Conservation (phyloP, 2,888 invertebrate species). For the Sarcophaga variegata region DNA sequence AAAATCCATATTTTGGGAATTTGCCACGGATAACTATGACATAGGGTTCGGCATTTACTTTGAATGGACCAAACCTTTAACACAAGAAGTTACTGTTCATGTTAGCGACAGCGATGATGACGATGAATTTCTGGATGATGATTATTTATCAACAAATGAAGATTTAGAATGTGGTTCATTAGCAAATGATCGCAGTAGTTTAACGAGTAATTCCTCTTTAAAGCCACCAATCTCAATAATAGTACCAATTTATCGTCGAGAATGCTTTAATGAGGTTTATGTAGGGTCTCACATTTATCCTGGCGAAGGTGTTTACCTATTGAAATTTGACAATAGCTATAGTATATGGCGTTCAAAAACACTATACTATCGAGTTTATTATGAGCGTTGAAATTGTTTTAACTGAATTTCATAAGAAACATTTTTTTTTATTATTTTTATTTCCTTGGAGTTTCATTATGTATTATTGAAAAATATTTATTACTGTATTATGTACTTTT, state of each 20-base stretch:
- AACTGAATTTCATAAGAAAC: slow-evolving; percentile 23
- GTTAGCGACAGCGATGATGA: slow-evolving; percentile 95
- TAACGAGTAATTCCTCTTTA: slow-evolving; percentile 70
- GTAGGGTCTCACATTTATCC: slow-evolving; percentile 99
- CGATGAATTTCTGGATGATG: slow-evolving; percentile 84
- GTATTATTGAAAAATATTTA: slow-evolving; percentile 57
- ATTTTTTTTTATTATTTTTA: slow-evolving; percentile 49
- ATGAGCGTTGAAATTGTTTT: slow-evolving; percentile 85
- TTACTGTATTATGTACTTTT: slow-evolving; percentile 56
- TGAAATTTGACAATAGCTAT: slow-evolving; percentile 99
- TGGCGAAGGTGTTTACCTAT: slow-evolving; percentile 97
- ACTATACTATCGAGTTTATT: slow-evolving; percentile 98
- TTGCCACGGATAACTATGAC: slow-evolving; percentile 98
- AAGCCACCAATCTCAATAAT: slow-evolving; percentile 87
- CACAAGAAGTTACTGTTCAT: slow-evolving; percentile 93
- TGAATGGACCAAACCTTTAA: slow-evolving; percentile 96
- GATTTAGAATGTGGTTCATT: slow-evolving; percentile 85
- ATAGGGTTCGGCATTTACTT: slow-evolving; percentile 99
- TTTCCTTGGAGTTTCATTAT: slow-evolving; percentile 40
- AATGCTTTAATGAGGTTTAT: slow-evolving; percentile 98
- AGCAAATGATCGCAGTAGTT: slow-evolving; percentile 75
- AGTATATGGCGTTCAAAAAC: slow-evolving; percentile 99
- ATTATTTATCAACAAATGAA: slow-evolving; percentile 81
- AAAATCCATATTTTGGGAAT: slow-evolving; percentile 98
- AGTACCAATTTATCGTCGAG: slow-evolving; percentile 96